Percentiles rank a stretch among this genome's conserved stretches.
phyloP scores from a whole-genome alignment of 2,888 invertebrate genomes.

The Eustalomyia histrio region DNA sequence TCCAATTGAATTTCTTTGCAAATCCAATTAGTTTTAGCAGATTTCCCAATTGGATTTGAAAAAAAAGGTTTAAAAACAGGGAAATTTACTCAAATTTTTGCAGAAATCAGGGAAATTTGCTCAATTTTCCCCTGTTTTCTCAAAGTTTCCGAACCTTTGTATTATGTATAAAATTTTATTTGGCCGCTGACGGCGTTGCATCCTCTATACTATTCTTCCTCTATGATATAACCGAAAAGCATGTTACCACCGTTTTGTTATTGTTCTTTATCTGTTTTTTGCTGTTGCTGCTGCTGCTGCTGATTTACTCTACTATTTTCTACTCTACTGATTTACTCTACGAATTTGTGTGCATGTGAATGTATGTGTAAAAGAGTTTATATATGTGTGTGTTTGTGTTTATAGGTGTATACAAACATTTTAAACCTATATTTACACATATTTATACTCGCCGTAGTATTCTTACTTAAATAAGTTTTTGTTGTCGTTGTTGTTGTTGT shows the following conservation, averaged over 20 bases:
- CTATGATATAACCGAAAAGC: slow-evolving; percentile 50
- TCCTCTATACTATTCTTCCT: too few relatives aligned
- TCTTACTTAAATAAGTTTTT: slow-evolving; percentile 17
- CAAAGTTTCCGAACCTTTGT: too few relatives aligned
- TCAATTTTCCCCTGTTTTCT: too few relatives aligned
- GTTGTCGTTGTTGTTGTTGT: slow-evolving; percentile 1
- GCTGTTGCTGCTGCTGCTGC: slow-evolving; percentile 5
- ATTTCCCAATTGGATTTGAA: too few relatives aligned
- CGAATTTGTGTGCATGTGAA: slow-evolving; percentile 36
- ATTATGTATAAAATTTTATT: too few relatives aligned
- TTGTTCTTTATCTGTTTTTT: slow-evolving; percentile 30
- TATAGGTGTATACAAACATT: slow-evolving; percentile 23
- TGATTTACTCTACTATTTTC: slow-evolving; percentile 14
- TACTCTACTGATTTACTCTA: slow-evolving; percentile 62
- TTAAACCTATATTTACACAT: slow-evolving; percentile 36
- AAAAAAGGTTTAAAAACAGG: too few relatives aligned
- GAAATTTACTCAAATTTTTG: too few relatives aligned
- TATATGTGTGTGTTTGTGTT: not conserved
- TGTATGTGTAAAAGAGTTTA: slow-evolving; percentile 2
- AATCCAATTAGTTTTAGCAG: too few relatives aligned
- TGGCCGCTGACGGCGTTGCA: too few relatives aligned
- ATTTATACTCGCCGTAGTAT: slow-evolving; percentile 12
- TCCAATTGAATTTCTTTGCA: too few relatives aligned
- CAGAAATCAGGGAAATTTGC: too few relatives aligned
- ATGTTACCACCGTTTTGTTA: slow-evolving; percentile 46